Evolutionary conservation across 2,113 vertebrate genomes (phyloP).

Genomic region (Australoheros scitulus): DNA sequence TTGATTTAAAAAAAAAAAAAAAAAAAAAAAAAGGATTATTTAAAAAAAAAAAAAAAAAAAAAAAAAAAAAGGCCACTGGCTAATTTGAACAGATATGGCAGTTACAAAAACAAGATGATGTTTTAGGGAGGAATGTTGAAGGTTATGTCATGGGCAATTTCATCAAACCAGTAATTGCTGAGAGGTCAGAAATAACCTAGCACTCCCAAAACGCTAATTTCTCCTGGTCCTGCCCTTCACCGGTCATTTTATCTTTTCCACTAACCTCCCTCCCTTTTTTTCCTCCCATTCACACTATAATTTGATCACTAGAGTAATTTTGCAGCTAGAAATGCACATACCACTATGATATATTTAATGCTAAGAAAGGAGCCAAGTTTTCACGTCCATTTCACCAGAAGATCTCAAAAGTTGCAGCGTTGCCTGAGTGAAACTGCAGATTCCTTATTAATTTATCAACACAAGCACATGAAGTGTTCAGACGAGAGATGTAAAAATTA

Average conservation of each 20-base stretch:
- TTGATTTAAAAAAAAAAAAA: neutral
- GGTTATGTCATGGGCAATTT: constrained; percentile 19
- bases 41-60: neutral
- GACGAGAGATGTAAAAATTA: neutral
- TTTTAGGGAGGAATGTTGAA: neutral
- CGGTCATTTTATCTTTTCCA: constrained; percentile 30
- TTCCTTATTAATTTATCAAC: neutral
- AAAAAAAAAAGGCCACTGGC: neutral
- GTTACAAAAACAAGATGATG: neutral
- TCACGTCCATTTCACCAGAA: neutral
- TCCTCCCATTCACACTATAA: neutral
- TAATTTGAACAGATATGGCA: neutral
- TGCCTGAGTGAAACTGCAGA: neutral
- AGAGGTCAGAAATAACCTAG: constrained; percentile 42
- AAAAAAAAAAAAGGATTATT: neutral
- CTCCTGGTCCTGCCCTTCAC: constrained; percentile 35
- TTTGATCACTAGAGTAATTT: neutral
- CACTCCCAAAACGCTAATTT: constrained; percentile 44
- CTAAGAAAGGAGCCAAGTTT: neutral
- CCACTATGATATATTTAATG: neutral
- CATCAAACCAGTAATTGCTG: constrained; percentile 24
- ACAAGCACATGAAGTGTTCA: neutral
- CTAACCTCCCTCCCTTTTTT: neutral
- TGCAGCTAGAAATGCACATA: neutral
- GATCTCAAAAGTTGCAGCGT: neutral